Base-by-base conservation (phyloP, 2,113 vertebrate species). In the Monarcha castaneiventris region DNA sequence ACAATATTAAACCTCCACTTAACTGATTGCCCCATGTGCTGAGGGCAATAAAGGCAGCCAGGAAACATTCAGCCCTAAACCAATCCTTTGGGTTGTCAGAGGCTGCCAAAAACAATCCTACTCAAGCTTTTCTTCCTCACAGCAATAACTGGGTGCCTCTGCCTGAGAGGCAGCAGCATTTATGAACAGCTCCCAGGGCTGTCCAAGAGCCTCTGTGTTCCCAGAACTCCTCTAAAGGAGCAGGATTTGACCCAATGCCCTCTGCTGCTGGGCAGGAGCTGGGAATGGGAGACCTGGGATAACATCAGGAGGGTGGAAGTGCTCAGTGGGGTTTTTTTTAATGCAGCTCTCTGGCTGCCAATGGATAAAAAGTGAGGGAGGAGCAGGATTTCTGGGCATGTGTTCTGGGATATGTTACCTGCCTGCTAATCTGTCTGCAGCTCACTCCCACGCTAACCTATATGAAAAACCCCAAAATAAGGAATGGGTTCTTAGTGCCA, bases 71-170 rank as follows among this genome's bases (percentile, higher is more conserved):
- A 90, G 90, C 79, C 85, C 95, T 93, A 71, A 96, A 96, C 51
- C 46, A 54, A 68, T 78, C 32, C 93, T 75, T 54, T 15, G 49
- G 64, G 69, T 27, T 89, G 90, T 71, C 94, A 82, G 55, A 81
- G 71, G 49, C 88, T 89, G 96, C 96, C 94, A 96, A 94, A 90
- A 96, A 96, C 94, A 95, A 94, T 88, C 75, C 83, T 85, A 6
- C 84, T 77, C 44, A 4, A 37, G 94, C 83, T 90, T 91, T 87
- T 58, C 33, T 78, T 78, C 18, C 79, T 59, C 14, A 4, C 37
- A 84, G 93, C 84, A 13, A 6, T 29, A 63, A 27, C 5, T 8
- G 1, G 35, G 81, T 76, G 72, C 35, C 3, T 32, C 33, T 67
- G 63, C 79, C 90, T 63, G 25, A 55, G 91, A 74, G 67, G 87